Conservation (phyloP, 2,113 vertebrate genomes). For the Notiomystis cincta region DNA sequence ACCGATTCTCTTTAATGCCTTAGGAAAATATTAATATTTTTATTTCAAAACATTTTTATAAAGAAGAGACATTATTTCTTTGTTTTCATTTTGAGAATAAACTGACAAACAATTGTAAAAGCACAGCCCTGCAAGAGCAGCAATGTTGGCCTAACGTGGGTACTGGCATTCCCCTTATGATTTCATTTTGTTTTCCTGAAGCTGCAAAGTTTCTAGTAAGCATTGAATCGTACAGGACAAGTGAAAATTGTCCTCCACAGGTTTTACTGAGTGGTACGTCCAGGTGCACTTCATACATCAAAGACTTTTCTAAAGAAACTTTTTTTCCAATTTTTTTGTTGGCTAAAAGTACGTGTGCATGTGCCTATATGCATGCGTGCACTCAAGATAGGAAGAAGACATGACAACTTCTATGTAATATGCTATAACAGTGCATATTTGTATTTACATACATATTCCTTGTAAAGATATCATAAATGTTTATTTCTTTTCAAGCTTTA, state of each 20-base stretch:
- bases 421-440: not conserved
- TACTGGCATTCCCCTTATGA: not conserved
- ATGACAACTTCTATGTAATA: not conserved
- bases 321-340: not conserved
- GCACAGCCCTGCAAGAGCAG: not conserved
- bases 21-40: not conserved
- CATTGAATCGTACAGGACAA: not conserved
- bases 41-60: not conserved
- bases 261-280: accelerated
- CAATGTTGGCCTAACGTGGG: not conserved
- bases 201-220: constrained; percentile 36
- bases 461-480: not conserved
- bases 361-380: accelerated
- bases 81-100: not conserved
- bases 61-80: not conserved
- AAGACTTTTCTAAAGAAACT: not conserved
- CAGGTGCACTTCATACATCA: not conserved
- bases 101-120: not conserved
- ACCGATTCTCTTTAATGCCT: not conserved
- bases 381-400: not conserved
- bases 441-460: accelerated
- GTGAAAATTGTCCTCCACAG: accelerated
- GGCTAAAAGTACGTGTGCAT: accelerated
- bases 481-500: not conserved
- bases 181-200: constrained; percentile 21